Percentiles rank a stretch among this genome's conserved stretches.
Conservation (phyloP, 2,888 invertebrate species). For the Xanthorhoe designata region DNA sequence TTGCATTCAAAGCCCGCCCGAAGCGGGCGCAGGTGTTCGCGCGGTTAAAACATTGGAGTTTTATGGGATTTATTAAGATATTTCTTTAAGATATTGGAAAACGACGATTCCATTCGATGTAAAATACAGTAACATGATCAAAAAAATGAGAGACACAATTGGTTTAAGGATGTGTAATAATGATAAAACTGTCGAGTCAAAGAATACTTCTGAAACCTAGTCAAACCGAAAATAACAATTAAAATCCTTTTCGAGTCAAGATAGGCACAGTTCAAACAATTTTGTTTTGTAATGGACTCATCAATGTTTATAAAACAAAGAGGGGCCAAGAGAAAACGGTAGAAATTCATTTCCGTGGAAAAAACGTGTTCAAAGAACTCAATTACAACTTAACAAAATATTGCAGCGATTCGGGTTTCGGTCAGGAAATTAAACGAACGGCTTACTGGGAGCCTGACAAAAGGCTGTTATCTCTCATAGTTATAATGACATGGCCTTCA, state of each 20-base stretch:
- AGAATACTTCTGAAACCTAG: not conserved
- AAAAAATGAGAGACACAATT: conserved; percentile 6
- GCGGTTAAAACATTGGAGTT: conserved; percentile 83
- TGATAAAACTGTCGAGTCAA: not conserved
- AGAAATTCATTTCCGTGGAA: conserved; percentile 73
- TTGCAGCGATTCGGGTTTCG: conserved; percentile 73
- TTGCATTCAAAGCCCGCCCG: conserved; percentile 80
- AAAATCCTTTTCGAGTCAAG: conserved; percentile 8
- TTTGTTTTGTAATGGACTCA: conserved; percentile 20
- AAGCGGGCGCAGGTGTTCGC: conserved; percentile 77
- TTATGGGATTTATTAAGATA: conserved; percentile 84
- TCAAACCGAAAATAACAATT: conserved; percentile 20
- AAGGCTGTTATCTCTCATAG: conserved; percentile 76
- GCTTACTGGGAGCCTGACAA: conserved; percentile 72
- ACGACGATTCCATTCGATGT: conserved; percentile 57
- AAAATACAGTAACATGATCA: conserved; percentile 7
- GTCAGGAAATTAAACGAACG: conserved; percentile 83
- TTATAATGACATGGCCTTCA: conserved; percentile 71
- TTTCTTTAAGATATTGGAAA: conserved; percentile 75
- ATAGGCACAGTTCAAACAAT: conserved; percentile 1
- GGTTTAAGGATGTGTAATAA: not conserved
- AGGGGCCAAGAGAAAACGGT: conserved; percentile 23
- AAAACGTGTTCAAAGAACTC: conserved; percentile 79
- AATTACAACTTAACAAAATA: conserved; percentile 82
- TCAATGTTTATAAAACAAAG: conserved; percentile 28